Percentiles rank a stretch among this genome's conserved stretches.
Conservation (phyloP, 2,797 vertebrate genomes). For the Sebastes trivittatus region DNA sequence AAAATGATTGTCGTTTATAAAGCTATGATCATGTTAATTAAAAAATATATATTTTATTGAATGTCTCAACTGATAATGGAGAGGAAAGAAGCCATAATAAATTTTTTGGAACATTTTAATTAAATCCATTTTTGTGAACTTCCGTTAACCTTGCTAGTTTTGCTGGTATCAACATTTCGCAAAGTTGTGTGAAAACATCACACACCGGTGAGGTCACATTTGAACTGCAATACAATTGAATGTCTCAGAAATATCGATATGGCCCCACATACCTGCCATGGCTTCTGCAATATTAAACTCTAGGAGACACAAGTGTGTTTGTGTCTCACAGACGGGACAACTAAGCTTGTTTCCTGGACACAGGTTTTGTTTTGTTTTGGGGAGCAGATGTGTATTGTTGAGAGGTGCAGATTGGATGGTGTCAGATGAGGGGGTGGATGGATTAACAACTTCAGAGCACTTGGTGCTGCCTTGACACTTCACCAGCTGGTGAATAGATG, state of each 20-base stretch:
- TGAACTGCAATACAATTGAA: not conserved
- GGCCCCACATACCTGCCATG: not conserved
- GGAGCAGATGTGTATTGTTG: conserved; percentile 24
- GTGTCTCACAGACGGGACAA: not conserved
- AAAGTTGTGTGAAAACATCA: not conserved
- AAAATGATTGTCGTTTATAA: not conserved
- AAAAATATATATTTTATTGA: not conserved
- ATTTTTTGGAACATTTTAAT: not conserved
- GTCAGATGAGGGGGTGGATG: conserved; percentile 31
- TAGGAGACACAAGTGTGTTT: not conserved
- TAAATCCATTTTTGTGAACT: not conserved
- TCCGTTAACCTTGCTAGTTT: not conserved
- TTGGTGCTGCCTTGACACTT: conserved; percentile 20
- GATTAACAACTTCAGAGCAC: conserved; percentile 38
- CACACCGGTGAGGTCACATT: not conserved
- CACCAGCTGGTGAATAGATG: conserved; percentile 28
- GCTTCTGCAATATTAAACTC: not conserved
- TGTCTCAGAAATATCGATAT: conserved; percentile 1
- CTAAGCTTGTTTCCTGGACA: not conserved
- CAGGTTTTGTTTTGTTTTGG: not conserved
- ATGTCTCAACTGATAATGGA: not conserved
- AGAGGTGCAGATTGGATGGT: conserved; percentile 26
- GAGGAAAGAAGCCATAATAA: not conserved
- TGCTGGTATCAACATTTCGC: not conserved
- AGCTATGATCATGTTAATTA: too few species aligned